A percentile compares a stretch with the other conserved stretches of the same genome.
phyloP scores from a whole-genome alignment of 2,888 invertebrate species.

The Zhuqinia jingwanae region DNA sequence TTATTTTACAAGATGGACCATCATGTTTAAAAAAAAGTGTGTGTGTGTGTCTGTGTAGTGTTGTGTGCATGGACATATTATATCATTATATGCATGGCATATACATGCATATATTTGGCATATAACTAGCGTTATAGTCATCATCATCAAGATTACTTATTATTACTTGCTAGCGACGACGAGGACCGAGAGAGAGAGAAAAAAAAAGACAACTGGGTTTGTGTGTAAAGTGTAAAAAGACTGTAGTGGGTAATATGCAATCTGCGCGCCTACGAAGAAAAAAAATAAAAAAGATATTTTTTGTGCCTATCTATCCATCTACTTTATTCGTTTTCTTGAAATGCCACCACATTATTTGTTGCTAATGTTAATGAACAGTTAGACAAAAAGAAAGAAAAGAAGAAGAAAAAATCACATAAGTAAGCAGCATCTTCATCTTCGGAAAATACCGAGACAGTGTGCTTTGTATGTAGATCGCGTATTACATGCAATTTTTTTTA shows the following conservation, averaged over 20 bases:
- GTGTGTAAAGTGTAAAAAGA: background rate
- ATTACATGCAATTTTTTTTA: background rate
- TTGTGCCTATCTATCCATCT: background rate
- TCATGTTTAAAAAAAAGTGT: background rate
- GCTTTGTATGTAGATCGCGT: constrained; percentile 57
- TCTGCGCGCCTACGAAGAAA: constrained; percentile 13
- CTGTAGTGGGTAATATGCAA: background rate
- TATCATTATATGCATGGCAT: too few species aligned
- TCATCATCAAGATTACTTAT: constrained; percentile 41
- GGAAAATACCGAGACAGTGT: background rate
- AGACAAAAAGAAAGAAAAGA: constrained; percentile 6
- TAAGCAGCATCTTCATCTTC: background rate
- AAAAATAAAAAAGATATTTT: too few species aligned
- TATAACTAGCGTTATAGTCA: constrained; percentile 7
- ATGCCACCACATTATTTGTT: constrained; percentile 57
- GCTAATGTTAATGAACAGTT: constrained; percentile 64
- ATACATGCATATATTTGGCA: too few species aligned
- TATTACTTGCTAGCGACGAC: constrained; percentile 14
- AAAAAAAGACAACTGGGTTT: background rate
- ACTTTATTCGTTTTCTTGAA: background rate
- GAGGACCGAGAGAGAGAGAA: too few species aligned
- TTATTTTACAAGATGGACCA: constrained; percentile 34
- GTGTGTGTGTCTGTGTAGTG: too few species aligned
- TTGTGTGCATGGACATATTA: background rate
- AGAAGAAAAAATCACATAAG: too few species aligned